Base-by-base conservation (phyloP, 2,888 invertebrate species). In the Temnothorax ravouxi region DNA sequence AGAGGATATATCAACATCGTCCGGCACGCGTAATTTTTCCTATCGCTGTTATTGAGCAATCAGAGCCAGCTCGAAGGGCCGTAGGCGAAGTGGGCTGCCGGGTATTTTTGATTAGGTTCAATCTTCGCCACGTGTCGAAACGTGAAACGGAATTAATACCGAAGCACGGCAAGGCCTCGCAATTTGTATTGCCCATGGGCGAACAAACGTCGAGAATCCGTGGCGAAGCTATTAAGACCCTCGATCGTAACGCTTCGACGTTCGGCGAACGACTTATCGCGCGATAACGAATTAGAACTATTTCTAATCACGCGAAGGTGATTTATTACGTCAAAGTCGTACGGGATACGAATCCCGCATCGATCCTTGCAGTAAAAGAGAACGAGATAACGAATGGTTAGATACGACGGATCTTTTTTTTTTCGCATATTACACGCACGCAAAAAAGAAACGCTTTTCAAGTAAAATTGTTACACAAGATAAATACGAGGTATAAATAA, bases 61-160 rank as follows among this genome's bases (percentile, higher is more conserved):
- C 25, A 0, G 47, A 72, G 41, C 2, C 6, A 34, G n/a, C 2
- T 29, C 29, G 44, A 41, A 80, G 59, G 59, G 72, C 47, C 59
- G n/a, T 18, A 44, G 29, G n/a, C 44, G 34, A 56, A 38, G 18
- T 41, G 47, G 4, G 21, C 44, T 15, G 47, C 3, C 18, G 50
- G 25, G 52, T 87, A 87, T 87, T 79, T 84, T 69, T 84, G 38
- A 71, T 84, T 84, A 59, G 61, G 5, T 87, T 87, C 84, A 87
- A 87, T 80, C 87, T 87, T 87, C 67, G 52, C 59, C 34, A 64
- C 54, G 29, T 67, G 69, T 56, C 41, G 79, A 67, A 69, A 84
- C 69, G 56, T 62, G 84, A 87, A 38, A 87, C 79, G 61, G 67
- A 86, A 69, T 87, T 74, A 86, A 86, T 86, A 66, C 66, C n/a